Evolutionary conservation across 2,888 invertebrate genomes (phyloP).

Genomic region (Aporophyla nigra): DNA sequence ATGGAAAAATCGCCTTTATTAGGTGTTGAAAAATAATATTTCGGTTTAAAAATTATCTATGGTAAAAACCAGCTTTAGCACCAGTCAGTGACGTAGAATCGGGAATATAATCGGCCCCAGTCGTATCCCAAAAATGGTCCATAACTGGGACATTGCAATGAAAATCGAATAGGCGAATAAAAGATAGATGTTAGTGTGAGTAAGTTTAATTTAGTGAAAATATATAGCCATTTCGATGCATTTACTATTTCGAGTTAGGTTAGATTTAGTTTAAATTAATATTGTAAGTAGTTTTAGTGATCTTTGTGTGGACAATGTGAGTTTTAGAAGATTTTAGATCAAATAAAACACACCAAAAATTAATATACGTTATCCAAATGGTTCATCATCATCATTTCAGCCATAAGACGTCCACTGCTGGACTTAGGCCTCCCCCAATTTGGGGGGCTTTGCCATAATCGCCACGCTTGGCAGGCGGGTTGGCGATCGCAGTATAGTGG

Average conservation of each 20-base stretch:
- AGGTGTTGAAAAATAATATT: no score
- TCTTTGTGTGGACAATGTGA: slow-evolving; percentile 53
- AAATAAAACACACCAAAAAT: background rate
- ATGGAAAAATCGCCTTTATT: background rate
- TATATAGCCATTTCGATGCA: slow-evolving; percentile 77
- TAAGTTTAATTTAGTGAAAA: slow-evolving; percentile 49
- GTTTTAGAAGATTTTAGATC: slow-evolving; percentile 4
- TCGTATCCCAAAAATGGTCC: slow-evolving; percentile 17
- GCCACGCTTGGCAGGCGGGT: no score
- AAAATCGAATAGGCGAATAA: slow-evolving; percentile 32
- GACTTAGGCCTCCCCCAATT: no score
- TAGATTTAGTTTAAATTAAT: slow-evolving; percentile 33
- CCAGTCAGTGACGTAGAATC: no score
- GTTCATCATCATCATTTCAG: no score
- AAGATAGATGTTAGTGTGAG: slow-evolving; percentile 12
- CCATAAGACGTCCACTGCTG: no score
- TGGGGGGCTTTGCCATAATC: no score
- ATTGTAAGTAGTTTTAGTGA: slow-evolving; percentile 51
- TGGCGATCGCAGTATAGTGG: no score
- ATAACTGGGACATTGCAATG: slow-evolving; percentile 47
- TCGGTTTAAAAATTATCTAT: no score
- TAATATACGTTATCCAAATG: background rate
- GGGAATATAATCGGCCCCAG: no score
- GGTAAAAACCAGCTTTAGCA: no score
- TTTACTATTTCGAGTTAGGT: slow-evolving; percentile 72